These are phyloP conservation scores for Diarsia rubi DNA, from an alignment of 2,888 invertebrate species.

Conservation along the genomic window DNA sequence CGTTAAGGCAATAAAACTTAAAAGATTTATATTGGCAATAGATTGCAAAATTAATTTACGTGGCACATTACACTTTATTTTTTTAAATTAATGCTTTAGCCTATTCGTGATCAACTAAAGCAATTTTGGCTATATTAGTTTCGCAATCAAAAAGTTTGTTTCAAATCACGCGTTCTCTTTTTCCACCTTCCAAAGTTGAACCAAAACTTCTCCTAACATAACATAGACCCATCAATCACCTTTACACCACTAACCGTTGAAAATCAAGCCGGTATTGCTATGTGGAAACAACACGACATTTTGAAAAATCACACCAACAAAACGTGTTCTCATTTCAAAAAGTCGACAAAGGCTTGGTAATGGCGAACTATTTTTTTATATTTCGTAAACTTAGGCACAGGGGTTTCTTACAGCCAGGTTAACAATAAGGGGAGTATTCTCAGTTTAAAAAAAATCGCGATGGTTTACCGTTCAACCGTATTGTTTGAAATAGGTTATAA, in stretches of 20 bases:
- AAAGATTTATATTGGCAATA: background rate
- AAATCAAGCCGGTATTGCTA: slow-evolving; percentile 72
- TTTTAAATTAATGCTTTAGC: background rate
- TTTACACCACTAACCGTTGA: slow-evolving; percentile 67
- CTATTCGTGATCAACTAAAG: background rate
- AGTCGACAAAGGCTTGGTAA: slow-evolving; percentile 74
- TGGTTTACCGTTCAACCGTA: slow-evolving; percentile 46
- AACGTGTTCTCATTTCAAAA: slow-evolving; percentile 79
- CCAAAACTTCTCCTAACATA: slow-evolving; percentile 17
- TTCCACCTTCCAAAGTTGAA: slow-evolving; percentile 28
- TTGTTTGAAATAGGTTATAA: slow-evolving; percentile 67
- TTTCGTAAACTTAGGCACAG: slow-evolving; percentile 79
- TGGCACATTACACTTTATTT: background rate
- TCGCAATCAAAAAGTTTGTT: background rate
- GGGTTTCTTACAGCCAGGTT: slow-evolving; percentile 77
- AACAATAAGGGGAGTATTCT: slow-evolving; percentile 74
- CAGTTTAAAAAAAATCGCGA: slow-evolving; percentile 48
- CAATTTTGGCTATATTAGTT: background rate
- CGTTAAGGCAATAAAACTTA: slow-evolving; percentile 14
- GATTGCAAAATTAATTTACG: slow-evolving; percentile 19
- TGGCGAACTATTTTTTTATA: slow-evolving; percentile 72
- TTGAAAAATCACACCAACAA: slow-evolving; percentile 74
- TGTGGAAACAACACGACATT: slow-evolving; percentile 71
- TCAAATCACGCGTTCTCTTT: background rate
- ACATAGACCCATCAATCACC: slow-evolving; percentile 54